A percentile compares a stretch with the other conserved stretches of the same genome.
These are phyloP conservation scores for Sebastes aleutianus DNA, from an alignment of 2,797 vertebrate species.

Conservation along the genomic window DNA sequence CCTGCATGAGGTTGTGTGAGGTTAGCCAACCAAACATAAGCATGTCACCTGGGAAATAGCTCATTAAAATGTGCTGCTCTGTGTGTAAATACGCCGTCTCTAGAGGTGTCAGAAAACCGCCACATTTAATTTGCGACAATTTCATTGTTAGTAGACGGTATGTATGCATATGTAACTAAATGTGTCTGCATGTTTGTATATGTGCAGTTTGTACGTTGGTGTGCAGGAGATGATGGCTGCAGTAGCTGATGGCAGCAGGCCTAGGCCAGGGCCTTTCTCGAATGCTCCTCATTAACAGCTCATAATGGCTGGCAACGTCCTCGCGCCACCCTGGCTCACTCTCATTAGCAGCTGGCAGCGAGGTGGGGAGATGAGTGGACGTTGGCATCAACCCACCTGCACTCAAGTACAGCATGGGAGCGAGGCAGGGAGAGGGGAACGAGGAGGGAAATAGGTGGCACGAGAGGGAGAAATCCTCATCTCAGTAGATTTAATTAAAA, in stretches of 20 bases:
- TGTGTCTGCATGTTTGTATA: constrained; percentile 24
- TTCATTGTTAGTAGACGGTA: constrained; percentile 10
- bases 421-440: constrained; percentile 45
- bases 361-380: constrained; percentile 90
- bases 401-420: constrained; percentile 80
- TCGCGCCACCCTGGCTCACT: constrained; percentile 77
- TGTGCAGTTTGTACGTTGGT: constrained; percentile 41
- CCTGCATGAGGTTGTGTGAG: constrained; percentile 80
- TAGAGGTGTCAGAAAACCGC: constrained; percentile 20
- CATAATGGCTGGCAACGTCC: constrained; percentile 88
- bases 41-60: constrained; percentile 82
- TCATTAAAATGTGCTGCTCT: constrained; percentile 86
- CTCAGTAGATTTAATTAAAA: constrained; percentile 99
- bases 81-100: constrained; percentile 24
- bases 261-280: constrained; percentile 83
- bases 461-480: constrained; percentile 74
- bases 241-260: constrained; percentile 66
- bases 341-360: constrained; percentile 95
- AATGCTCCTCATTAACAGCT: constrained; percentile 94
- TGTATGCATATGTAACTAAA: constrained; percentile 12
- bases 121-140: constrained; percentile 20
- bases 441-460: constrained; percentile 62
- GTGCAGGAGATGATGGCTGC: constrained; percentile 66
- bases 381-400: constrained; percentile 85
- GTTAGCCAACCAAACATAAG: constrained; percentile 87